Conservation (phyloP, 2,888 invertebrate genomes). For the Eupithecia exiguata region DNA sequence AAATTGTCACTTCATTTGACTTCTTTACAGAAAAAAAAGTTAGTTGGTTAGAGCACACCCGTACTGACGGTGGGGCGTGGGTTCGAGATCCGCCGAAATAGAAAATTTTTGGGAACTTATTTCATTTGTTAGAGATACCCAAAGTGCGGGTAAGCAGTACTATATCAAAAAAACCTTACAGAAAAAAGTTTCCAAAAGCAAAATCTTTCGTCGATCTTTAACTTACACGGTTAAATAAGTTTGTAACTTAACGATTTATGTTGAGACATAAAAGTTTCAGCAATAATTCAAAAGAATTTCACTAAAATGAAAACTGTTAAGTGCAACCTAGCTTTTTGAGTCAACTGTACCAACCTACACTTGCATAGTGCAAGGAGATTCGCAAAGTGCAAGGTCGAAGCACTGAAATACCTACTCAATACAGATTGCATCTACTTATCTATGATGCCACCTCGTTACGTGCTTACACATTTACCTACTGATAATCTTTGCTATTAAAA, state of each 20-base stretch:
- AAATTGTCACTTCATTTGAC: no score
- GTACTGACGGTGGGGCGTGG: no score
- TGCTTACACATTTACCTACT: neutral
- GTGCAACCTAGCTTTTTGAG: neutral
- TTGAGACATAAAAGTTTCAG: neutral
- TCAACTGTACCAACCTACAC: neutral
- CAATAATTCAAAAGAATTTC: neutral
- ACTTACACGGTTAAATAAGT: neutral
- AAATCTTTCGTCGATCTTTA: neutral
- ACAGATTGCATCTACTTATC: conserved; percentile 8
- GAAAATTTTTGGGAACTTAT: no score
- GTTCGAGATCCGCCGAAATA: no score
- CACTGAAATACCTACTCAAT: conserved; percentile 15
- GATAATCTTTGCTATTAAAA: neutral
- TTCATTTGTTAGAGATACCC: no score
- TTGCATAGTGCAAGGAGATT: conserved; percentile 8
- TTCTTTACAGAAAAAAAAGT: no score
- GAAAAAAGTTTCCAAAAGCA: no score
- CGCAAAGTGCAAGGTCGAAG: conserved; percentile 31
- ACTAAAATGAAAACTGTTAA: neutral
- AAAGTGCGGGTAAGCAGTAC: no score
- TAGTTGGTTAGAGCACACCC: no score
- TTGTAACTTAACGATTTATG: neutral
- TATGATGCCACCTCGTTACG: conserved; percentile 4
- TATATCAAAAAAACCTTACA: no score